Percentiles rank a stretch among this genome's conserved stretches.
phyloP scores from a whole-genome alignment of 2,113 vertebrate genomes.

The Cygnus atratus region DNA sequence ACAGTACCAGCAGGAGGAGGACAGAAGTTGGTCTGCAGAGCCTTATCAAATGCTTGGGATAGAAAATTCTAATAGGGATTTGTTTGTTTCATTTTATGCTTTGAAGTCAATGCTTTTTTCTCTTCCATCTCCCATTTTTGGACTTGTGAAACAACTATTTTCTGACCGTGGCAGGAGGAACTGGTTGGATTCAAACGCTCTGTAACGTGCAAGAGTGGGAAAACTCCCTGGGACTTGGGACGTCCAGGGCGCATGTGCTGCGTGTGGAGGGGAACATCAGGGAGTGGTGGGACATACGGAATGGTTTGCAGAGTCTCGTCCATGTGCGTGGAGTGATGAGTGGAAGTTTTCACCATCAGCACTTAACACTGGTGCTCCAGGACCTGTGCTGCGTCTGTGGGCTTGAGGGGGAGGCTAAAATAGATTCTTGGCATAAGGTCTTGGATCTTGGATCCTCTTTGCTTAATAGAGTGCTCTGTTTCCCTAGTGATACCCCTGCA shows the following conservation, averaged over 20 bases:
- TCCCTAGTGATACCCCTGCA: slow-evolving; percentile 48
- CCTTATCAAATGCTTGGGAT: neutral
- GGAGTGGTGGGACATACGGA: neutral
- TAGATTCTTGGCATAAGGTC: slow-evolving; percentile 27
- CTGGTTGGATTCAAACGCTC: neutral
- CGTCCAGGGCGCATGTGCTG: neutral
- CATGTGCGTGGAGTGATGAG: fast-evolving
- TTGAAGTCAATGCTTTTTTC: neutral
- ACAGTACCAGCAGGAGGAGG: neutral
- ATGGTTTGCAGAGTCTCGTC: neutral
- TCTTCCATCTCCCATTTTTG: neutral
- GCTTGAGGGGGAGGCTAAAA: neutral
- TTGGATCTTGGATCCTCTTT: slow-evolving; percentile 28
- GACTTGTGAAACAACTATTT: neutral
- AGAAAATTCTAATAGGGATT: neutral
- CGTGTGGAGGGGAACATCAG: fast-evolving
- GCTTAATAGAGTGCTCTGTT: slow-evolving; percentile 48
- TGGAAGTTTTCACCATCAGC: neutral
- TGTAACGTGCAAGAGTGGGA: fast-evolving
- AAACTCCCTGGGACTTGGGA: neutral
- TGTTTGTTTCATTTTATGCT: neutral
- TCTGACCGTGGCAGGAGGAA: neutral
- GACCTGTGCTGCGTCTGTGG: neutral
- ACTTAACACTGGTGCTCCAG: neutral
- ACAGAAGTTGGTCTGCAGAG: neutral